A percentile compares a stretch with the other conserved stretches of the same genome.
Evolutionary conservation across 2,113 vertebrate species (phyloP).

Genomic region (Dipodomys stephensi): DNA sequence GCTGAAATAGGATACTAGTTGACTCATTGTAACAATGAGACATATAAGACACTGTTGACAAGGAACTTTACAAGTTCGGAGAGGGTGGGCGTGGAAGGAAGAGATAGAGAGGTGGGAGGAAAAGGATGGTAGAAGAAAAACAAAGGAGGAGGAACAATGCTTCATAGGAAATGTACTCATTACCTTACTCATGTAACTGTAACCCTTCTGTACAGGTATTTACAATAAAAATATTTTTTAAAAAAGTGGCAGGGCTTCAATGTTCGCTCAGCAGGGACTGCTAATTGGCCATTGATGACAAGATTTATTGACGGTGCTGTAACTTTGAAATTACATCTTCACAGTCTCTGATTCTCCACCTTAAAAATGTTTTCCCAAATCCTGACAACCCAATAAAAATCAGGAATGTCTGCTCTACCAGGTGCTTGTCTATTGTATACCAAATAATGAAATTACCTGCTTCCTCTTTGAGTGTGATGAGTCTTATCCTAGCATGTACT

Average conservation of each 20-base stretch:
- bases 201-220: too few species aligned
- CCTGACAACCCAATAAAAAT: neutral
- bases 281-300: neutral
- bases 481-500: neutral
- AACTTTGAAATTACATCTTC: neutral
- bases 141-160: too few species aligned
- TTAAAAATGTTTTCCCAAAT: constrained; percentile 20
- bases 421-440: neutral
- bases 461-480: neutral
- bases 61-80: too few species aligned
- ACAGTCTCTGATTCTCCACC: neutral
- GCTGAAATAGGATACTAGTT: too few species aligned
- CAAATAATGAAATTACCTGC: neutral
- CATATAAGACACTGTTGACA: too few species aligned
- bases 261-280: neutral
- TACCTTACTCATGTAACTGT: too few species aligned
- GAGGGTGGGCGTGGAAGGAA: too few species aligned
- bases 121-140: too few species aligned
- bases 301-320: neutral
- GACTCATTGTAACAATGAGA: too few species aligned
- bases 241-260: neutral
- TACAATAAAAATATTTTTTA: too few species aligned
- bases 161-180: too few species aligned
- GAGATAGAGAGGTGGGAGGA: too few species aligned
- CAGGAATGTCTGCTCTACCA: neutral